Evolutionary conservation across 2,797 vertebrate genomes (phyloP), one percentile per base, ranked within the genome.

Genomic region (Sylvia borin): DNA sequence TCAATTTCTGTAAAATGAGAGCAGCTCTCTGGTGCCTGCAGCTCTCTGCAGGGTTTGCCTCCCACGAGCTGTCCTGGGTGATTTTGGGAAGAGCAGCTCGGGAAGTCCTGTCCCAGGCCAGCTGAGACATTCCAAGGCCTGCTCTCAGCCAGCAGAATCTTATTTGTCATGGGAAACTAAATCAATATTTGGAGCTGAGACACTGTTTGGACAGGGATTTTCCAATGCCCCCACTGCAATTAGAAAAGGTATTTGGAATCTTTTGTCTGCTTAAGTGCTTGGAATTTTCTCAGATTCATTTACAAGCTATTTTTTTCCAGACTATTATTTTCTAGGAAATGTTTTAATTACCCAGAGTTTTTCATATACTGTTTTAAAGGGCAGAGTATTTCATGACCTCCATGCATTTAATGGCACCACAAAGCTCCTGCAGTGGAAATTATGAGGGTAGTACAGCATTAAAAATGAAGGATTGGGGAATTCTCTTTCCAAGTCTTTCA

Each of bases 201-300:
- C 68, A 45, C 66, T 85, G 58, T 88, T 95, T 78, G 66, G 76
- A 45, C 51, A 90, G 95, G 93, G 95, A 92, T 94, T 94, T 96
- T 94, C 92, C 85, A 81, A n/a, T 85, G 66, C 43, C 45, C 48
- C 12, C 57, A 10, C 50, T 80, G 92, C 65, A 43, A 95, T 92
- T 80, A 90, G 66, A 88, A 90, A 85, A 89, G 66, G n/a, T 92
- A 83, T 92, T 88, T 85, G 70, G 55, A 93, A 62, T 81, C 78
- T 83, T 90, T 90, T 91, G 82, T 85, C 94, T 88, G 0, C 50
- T 86, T 78, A 13, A 72, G 42, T 54, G 18, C 34, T 68, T 43
- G 66, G 79, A 78, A 36, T 81, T 91, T 83, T 90, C 62, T 86
- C 88, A 81, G 73, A 85, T 84, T 93, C 6, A 88, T 92, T 91